Evolutionary conservation across 2,797 vertebrate genomes (phyloP), one percentile per base, ranked within the genome.

Genomic region (Aphelocoma californica): DNA sequence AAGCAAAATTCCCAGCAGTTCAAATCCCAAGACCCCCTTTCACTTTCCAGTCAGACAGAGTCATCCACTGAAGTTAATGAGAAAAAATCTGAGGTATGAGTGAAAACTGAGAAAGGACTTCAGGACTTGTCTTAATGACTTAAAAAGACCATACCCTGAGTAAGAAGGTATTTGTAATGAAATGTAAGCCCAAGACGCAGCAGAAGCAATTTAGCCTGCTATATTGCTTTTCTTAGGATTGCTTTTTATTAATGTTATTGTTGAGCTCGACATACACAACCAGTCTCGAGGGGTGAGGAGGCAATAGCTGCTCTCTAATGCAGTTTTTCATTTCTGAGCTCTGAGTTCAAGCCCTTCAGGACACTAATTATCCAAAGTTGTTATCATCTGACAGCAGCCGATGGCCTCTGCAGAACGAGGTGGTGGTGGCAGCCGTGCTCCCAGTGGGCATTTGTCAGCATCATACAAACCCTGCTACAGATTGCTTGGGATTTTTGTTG

Each of bases 311-410:
- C 84, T 94, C 61, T 83, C 79, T 91, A 90, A 92, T 47, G 71
- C n/a, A 92, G 40, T 58, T 89, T 94, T 96, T 96, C 92, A 93
- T 90, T 93, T 70, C 82, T 56, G 32, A 93, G 51, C 60, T 48
- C 85, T 88, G 51, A 57, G 91, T 73, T 91, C 48, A 45, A 94
- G 85, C 80, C 92, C 91, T 96, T 92, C 73, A 96, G 91, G 93
- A 96, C 73, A 93, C 82, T 90, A 96, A 96, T 96, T 95, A 93
- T 86, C 91, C 82, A 44, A 75, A 94, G 92, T 19, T 92, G 82
- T 90, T 94, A 86, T 79, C 86, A 48, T 79, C 89, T 94, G 89
- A 93, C 93, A 96, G 92, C 82, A 93, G 93, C 81, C 5, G 0
- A 56, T 90, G 91, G 85, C 77, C 82, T 66, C 54, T 91, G 73